Evolutionary conservation across 2,888 invertebrate species (phyloP).

Genomic region (Andrena chrysosceles): DNA sequence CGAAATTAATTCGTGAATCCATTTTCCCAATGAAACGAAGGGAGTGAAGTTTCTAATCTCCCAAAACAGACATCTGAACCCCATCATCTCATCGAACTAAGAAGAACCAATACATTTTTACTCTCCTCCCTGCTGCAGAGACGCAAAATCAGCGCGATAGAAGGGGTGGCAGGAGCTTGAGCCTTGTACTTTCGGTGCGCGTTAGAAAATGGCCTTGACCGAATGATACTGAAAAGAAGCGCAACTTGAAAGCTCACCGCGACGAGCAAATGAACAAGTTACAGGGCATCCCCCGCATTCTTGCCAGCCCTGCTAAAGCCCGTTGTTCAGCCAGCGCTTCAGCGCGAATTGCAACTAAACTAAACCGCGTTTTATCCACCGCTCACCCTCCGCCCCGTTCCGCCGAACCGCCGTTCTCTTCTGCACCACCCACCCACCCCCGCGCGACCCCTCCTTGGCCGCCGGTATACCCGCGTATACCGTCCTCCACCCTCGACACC

Average conservation of each 20-base stretch:
- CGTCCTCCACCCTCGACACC: conserved; percentile 59
- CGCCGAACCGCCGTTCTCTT: conserved; percentile 40
- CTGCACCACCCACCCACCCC: conserved; percentile 9
- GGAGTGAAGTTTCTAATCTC: too few species aligned
- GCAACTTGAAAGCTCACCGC: conserved; percentile 44
- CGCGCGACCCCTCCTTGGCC: conserved; percentile 14
- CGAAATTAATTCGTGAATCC: too few species aligned
- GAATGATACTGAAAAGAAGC: conserved; percentile 60
- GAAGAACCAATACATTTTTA: too few species aligned
- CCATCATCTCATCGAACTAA: too few species aligned
- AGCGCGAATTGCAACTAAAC: conserved; percentile 78
- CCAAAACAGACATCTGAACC: too few species aligned
- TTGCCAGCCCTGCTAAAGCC: conserved; percentile 62
- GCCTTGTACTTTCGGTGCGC: conserved; percentile 12
- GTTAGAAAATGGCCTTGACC: conserved; percentile 59
- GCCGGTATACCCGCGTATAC: conserved; percentile 50
- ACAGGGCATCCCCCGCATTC: conserved; percentile 48
- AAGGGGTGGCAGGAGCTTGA: not conserved
- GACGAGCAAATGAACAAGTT: conserved; percentile 53
- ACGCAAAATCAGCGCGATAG: too few species aligned
- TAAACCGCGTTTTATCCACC: conserved; percentile 73
- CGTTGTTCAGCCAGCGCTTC: conserved; percentile 61
- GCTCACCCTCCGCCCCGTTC: conserved; percentile 14
- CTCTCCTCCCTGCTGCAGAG: too few species aligned
- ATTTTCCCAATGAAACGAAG: too few species aligned